phyloP scores from a whole-genome alignment of 2,888 invertebrate genomes.

The Orchesellides sinensis region DNA sequence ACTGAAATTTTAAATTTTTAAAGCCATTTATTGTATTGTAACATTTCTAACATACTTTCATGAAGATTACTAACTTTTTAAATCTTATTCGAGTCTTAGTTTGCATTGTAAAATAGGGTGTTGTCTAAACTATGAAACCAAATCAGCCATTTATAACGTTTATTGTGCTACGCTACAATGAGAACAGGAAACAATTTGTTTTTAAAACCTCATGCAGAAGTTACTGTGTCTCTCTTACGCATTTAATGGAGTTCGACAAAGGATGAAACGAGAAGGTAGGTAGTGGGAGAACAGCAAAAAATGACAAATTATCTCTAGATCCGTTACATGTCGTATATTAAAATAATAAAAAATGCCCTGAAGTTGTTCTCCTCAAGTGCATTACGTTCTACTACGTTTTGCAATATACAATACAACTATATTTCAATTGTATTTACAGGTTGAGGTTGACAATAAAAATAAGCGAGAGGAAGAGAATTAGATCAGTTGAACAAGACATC shows the following conservation, averaged over 20 bases:
- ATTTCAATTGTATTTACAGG: background rate
- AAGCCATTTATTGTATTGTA: too few relatives aligned
- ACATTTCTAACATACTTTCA: too few relatives aligned
- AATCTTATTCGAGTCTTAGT: too few relatives aligned
- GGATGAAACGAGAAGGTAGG: background rate
- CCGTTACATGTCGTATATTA: background rate
- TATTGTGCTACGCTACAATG: too few relatives aligned
- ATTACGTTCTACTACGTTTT: too few relatives aligned
- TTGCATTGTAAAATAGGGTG: too few relatives aligned
- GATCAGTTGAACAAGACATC: slow-evolving; percentile 61
- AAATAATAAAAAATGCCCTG: background rate
- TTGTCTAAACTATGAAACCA: too few relatives aligned
- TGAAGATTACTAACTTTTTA: too few relatives aligned
- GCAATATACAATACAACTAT: background rate
- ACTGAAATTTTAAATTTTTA: too few relatives aligned
- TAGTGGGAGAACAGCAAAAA: slow-evolving; percentile 31
- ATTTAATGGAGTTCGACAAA: slow-evolving; percentile 12
- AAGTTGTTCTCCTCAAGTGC: too few relatives aligned
- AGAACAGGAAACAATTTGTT: slow-evolving; percentile 46
- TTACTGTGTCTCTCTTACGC: slow-evolving; percentile 7
- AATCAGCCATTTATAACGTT: background rate
- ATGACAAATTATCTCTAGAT: background rate
- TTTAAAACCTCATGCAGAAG: background rate
- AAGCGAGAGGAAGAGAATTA: slow-evolving; percentile 46
- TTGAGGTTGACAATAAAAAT: too few relatives aligned